A percentile compares a stretch with the other conserved stretches of the same genome.
These are phyloP conservation scores for Cossypha heuglini DNA, from an alignment of 2,797 vertebrate genomes.

Conservation along the genomic window DNA sequence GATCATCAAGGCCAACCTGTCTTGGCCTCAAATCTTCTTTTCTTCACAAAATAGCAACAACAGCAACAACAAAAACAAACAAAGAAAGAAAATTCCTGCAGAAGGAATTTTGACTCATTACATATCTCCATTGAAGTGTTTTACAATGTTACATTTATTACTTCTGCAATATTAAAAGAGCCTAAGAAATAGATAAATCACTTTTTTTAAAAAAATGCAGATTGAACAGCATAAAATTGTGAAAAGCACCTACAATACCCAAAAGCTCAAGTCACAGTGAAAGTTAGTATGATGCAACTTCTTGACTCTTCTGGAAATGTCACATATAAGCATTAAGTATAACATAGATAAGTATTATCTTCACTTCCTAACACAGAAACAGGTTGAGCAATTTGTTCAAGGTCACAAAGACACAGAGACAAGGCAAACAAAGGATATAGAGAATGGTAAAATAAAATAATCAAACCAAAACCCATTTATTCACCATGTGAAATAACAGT, in stretches of 20 bases:
- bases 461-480: background rate
- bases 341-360: background rate
- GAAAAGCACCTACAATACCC: background rate
- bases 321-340: background rate
- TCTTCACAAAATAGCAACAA: background rate
- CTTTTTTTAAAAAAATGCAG: background rate
- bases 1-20: background rate
- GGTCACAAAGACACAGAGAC: background rate
- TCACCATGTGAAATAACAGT: background rate
- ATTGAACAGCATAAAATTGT: background rate
- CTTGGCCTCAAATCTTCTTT: background rate
- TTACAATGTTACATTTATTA: background rate
- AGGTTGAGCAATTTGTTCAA: background rate
- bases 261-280: background rate
- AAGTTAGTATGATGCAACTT: background rate
- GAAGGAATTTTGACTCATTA: background rate
- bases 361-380: background rate
- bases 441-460: background rate
- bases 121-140: background rate
- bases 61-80: background rate
- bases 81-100: background rate
- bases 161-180: background rate
- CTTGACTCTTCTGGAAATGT: background rate
- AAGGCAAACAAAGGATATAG: rapidly evolving
- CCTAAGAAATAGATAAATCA: background rate